Conservation (phyloP, 2,888 invertebrate species). For the Torymus aiolomorphi region DNA sequence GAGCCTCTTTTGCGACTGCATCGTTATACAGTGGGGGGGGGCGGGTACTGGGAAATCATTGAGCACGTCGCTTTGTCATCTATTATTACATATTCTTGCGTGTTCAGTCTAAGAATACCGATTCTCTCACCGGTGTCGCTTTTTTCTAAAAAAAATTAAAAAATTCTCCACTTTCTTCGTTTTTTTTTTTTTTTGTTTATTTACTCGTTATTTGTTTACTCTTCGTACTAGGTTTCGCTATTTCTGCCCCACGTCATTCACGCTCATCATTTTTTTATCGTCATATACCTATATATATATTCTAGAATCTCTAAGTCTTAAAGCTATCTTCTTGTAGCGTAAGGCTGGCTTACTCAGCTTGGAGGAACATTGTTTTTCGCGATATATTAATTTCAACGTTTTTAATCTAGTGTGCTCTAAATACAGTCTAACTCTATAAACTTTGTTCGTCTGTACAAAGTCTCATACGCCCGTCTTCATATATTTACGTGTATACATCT, state of each 20-base stretch:
- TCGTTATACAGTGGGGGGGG: not conserved
- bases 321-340: constrained; percentile 62
- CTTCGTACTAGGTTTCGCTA: constrained; percentile 36
- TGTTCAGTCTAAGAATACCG: constrained; percentile 56
- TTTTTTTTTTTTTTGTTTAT: constrained; percentile 13
- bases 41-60: too few relatives aligned
- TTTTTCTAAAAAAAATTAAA: constrained; percentile 56
- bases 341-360: constrained; percentile 75
- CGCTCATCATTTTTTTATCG: constrained; percentile 16
- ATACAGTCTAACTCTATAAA: constrained; percentile 58
- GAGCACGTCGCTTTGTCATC: not conserved
- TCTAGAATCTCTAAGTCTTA: constrained; percentile 58
- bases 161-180: constrained; percentile 46
- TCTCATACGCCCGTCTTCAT: constrained; percentile 16
- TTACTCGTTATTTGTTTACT: constrained; percentile 14
- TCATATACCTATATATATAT: constrained; percentile 35
- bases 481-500: constrained; percentile 9
- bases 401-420: constrained; percentile 58
- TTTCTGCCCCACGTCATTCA: constrained; percentile 6
- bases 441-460: constrained; percentile 56
- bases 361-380: constrained; percentile 74
- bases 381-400: constrained; percentile 59
- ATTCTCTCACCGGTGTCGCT: constrained; percentile 52
- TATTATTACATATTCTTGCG: constrained; percentile 34
- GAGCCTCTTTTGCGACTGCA: constrained; percentile 53